Conservation (phyloP, 2,797 vertebrate species). For the Macrochelys suwanniensis region DNA sequence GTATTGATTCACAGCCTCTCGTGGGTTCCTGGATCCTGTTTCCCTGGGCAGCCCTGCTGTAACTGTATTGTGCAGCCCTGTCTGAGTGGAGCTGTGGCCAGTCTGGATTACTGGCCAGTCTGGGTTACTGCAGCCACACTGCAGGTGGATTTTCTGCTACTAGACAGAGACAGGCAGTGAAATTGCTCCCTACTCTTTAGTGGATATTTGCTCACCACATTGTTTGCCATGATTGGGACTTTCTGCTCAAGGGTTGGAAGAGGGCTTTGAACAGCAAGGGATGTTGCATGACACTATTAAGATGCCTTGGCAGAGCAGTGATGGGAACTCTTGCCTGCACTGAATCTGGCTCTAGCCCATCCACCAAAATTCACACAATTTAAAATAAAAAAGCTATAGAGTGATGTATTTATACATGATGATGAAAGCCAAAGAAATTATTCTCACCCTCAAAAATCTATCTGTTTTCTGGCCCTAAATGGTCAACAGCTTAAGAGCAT, state of each 20-base stretch:
- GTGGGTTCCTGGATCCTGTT: too few species aligned
- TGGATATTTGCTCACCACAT: not conserved
- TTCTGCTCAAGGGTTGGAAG: not conserved
- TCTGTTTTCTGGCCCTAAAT: not conserved
- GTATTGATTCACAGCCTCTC: too few species aligned
- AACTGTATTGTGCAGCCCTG: too few species aligned
- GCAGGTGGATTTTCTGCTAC: too few species aligned
- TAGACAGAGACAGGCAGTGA: too few species aligned
- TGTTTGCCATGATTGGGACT: not conserved
- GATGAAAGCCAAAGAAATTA: not conserved
- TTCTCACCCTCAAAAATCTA: not conserved
- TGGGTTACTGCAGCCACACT: too few species aligned
- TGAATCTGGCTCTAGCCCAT: not conserved
- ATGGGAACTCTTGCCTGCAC: not conserved
- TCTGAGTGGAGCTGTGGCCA: too few species aligned
- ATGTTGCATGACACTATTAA: not conserved
- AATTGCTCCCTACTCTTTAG: not conserved
- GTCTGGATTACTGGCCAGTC: too few species aligned
- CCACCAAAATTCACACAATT: not conserved
- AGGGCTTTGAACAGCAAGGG: not conserved
- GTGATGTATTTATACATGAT: not conserved
- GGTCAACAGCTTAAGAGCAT: not conserved
- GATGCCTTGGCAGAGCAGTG: not conserved
- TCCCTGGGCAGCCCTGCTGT: too few species aligned
- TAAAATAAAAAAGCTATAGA: not conserved